Conservation (phyloP, 2,113 vertebrate genomes). For the Dicrurus megarhynchus region DNA sequence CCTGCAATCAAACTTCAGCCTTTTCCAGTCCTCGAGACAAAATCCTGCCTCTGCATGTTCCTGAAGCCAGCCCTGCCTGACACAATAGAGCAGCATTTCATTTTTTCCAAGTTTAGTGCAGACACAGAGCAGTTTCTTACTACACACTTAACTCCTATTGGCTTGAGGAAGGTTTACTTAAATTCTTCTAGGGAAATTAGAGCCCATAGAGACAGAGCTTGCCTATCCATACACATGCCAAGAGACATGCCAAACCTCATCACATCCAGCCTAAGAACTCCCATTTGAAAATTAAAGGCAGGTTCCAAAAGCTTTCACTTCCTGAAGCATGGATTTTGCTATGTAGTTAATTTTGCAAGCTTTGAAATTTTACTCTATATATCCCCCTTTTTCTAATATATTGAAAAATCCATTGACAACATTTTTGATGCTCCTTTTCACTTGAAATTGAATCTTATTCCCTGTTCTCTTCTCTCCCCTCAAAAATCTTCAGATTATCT, state of each 20-base stretch:
- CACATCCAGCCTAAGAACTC: constrained; percentile 18
- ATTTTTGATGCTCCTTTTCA: background rate
- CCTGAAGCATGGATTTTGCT: background rate
- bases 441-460: background rate
- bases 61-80: background rate
- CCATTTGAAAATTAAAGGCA: constrained; percentile 58
- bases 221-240: background rate
- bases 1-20: background rate
- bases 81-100: background rate
- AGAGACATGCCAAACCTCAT: constrained; percentile 48
- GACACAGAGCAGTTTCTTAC: background rate
- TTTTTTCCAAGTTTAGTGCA: constrained; percentile 22
- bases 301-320: constrained; percentile 28
- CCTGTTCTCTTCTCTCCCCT: background rate
- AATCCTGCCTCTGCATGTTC: background rate
- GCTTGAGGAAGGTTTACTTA: constrained; percentile 34
- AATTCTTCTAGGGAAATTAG: constrained; percentile 44
- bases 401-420: background rate
- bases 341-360: background rate
- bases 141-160: background rate
- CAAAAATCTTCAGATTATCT: background rate
- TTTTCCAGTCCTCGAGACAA: background rate
- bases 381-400: background rate
- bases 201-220: background rate
- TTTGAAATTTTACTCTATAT: background rate